Evolutionary conservation across 2,113 vertebrate species (phyloP).

Genomic region (Eulemur rufifrons): DNA sequence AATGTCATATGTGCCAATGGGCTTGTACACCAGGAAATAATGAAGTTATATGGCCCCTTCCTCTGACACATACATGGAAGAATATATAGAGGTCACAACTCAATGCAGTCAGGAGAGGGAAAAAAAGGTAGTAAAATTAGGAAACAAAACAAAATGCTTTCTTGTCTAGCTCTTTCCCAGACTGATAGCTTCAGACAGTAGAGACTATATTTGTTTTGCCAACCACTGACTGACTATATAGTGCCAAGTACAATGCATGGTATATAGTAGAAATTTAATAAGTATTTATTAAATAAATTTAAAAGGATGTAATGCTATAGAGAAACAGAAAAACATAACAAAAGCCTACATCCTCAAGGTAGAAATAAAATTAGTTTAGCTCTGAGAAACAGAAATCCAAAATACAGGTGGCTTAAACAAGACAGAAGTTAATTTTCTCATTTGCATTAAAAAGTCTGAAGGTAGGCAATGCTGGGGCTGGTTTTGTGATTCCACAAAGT

Average conservation of each 20-base stretch:
- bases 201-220: not conserved
- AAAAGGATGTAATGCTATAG: not conserved
- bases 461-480: not conserved
- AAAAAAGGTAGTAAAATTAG: not conserved
- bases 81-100: conserved; percentile 1
- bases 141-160: conserved; percentile 41
- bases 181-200: not conserved
- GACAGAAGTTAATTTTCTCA: not conserved
- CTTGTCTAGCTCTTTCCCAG: not conserved
- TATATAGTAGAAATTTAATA: not conserved
- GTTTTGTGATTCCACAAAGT: not conserved
- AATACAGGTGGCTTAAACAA: not conserved
- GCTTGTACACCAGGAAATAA: conserved; percentile 6
- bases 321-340: not conserved
- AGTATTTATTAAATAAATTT: not conserved
- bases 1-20: not conserved
- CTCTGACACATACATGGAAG: not conserved
- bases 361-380: not conserved
- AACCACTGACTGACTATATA: not conserved
- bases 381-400: conserved; percentile 33
- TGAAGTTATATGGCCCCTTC: not conserved
- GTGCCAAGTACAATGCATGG: not conserved
- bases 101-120: not conserved
- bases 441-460: not conserved
- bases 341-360: not conserved